Conservation (phyloP, 1,140 invertebrate genomes). For the Amphibalanus amphitrite region DNA sequence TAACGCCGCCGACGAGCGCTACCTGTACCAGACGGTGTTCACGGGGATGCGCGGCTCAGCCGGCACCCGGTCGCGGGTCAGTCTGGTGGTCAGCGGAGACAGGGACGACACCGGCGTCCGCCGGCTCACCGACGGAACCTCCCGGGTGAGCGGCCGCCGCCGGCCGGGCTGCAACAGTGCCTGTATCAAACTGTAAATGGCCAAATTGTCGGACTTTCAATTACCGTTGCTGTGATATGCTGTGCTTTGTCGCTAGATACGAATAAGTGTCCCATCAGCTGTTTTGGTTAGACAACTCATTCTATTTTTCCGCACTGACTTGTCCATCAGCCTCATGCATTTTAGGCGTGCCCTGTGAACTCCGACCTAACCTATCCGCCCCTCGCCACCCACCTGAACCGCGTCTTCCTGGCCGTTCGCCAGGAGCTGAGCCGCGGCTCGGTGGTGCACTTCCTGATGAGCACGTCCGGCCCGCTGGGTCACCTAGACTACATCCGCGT, state of each 20-base stretch:
- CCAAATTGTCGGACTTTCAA: too few species aligned
- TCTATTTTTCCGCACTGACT: too few species aligned
- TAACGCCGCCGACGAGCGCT: constrained; percentile 11
- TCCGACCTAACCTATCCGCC: too few species aligned
- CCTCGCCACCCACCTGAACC: too few species aligned
- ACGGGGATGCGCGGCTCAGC: constrained; percentile 11
- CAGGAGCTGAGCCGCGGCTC: constrained; percentile 7
- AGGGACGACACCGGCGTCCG: constrained; percentile 9
- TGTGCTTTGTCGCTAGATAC: too few species aligned
- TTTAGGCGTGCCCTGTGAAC: too few species aligned
- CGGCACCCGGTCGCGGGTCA: constrained; percentile 9
- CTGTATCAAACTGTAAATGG: too few species aligned
- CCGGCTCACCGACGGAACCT: constrained; percentile 8
- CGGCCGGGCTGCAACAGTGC: neutral
- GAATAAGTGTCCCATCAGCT: too few species aligned
- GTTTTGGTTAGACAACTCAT: too few species aligned
- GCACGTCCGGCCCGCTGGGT: constrained; percentile 19
- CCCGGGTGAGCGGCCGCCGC: constrained; percentile 10
- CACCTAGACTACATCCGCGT: constrained; percentile 26
- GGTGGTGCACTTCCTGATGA: constrained; percentile 11
- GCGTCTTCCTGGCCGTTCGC: neutral
- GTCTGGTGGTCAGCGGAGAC: constrained; percentile 7
- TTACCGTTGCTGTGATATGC: too few species aligned
- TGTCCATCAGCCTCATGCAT: too few species aligned
- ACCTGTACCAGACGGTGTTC: constrained; percentile 14